These are phyloP conservation scores for Epinotia ramella DNA, from an alignment of 2,888 invertebrate genomes.

Conservation along the genomic window DNA sequence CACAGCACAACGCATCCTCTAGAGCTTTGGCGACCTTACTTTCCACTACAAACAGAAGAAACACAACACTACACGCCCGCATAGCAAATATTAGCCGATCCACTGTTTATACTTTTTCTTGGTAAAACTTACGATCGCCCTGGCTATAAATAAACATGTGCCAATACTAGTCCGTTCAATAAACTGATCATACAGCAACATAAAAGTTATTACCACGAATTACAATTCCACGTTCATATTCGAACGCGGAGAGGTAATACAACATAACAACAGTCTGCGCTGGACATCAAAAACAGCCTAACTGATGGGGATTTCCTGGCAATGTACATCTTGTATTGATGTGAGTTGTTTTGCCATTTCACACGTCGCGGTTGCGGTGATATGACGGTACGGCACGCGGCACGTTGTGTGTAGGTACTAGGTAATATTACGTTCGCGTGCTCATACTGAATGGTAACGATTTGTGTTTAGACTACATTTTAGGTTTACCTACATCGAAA, in stretches of 20 bases:
- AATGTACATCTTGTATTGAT: background rate
- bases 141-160: background rate
- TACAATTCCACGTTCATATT: slow-evolving; percentile 3
- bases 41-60: too few relatives aligned
- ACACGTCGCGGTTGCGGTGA: background rate
- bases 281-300: background rate
- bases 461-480: background rate
- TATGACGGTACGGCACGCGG: background rate
- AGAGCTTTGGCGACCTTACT: too few relatives aligned
- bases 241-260: background rate
- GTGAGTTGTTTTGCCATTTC: background rate
- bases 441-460: too few relatives aligned
- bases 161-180: background rate
- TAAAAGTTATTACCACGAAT: background rate
- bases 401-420: background rate
- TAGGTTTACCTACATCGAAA: background rate
- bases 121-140: too few relatives aligned
- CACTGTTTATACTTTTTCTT: too few relatives aligned
- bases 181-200: background rate
- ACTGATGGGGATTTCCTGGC: background rate
- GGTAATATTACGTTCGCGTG: background rate
- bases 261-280: too few relatives aligned
- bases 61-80: too few relatives aligned
- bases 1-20: too few relatives aligned
- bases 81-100: too few relatives aligned